These are phyloP conservation scores for Aegithalos caudatus DNA, from an alignment of 2,113 vertebrate species.

Conservation along the genomic window DNA sequence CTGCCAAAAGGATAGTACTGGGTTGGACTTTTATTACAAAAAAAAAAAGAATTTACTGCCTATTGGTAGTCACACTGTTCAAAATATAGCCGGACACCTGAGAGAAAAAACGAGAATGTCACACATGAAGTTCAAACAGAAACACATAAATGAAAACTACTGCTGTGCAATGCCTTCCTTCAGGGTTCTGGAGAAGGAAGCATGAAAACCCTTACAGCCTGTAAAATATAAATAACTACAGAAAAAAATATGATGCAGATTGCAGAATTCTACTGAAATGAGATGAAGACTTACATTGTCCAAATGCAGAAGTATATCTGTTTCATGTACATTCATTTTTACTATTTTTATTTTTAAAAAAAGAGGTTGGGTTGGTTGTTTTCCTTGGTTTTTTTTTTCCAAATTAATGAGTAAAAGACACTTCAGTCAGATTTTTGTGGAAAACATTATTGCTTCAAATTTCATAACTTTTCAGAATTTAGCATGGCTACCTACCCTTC, in stretches of 20 bases:
- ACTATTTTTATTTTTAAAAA: not conserved
- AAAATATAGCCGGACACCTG: not conserved
- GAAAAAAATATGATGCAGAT: not conserved
- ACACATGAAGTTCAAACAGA: not conserved
- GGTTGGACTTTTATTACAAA: not conserved
- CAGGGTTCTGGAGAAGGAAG: not conserved
- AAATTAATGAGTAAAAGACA: not conserved
- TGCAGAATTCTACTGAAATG: not conserved
- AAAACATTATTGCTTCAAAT: not conserved
- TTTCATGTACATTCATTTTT: not conserved
- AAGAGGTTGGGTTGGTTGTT: not conserved
- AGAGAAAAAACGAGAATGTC: not conserved
- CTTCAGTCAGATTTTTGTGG: not conserved
- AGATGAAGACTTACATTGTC: not conserved
- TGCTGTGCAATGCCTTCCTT: not conserved
- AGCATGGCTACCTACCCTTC: not conserved
- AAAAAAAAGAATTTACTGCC: not conserved
- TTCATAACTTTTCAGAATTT: not conserved
- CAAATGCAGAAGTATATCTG: not conserved
- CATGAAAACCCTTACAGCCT: not conserved
- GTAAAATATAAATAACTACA: not conserved
- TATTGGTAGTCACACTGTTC: not conserved
- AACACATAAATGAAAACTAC: not conserved
- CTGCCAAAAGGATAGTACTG: not conserved
- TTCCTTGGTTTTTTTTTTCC: not conserved